Evolutionary conservation across 92 coral and sea anemone genomes (phyloP), one percentile per base, ranked within the genome.

Genomic region (Palythoa grandiflora): DNA sequence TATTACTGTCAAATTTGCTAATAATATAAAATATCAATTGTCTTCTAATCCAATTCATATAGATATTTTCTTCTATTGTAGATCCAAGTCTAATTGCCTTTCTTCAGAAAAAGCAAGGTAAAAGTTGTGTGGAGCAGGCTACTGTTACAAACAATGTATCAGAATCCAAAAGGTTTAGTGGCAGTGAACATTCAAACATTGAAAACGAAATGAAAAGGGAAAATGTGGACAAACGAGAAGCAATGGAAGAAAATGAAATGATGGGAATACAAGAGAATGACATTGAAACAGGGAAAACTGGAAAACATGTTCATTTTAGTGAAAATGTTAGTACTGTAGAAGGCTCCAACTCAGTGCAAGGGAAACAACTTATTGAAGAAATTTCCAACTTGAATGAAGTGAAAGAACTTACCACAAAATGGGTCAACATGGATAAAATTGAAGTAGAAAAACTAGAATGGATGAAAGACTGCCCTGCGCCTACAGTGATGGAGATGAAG

Each of bases 361-460:
- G 7, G 20, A 15, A 47, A 28, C 70, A 51, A 35, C 66, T 83
- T 9, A 84, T 38, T 1, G 59, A 17, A 12, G 74, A 52, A 50
- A 38, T 21, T 48, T 85, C 73, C 19, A 28, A 68, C 5, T 71
- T 80, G 39, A 71, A 71, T 9, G 89, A 77, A 59, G 92, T 85
- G 38, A 87, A 90, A 66, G 84, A 94, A 17, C 78, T 92, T 65
- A 76, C 96, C 6, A 87, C 79, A 53, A 89, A 93, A 38, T 95
- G 98, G 99, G 83, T 97, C 86, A 95, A 97, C 90, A 97, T 97
- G 99, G 96, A 92, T 75, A 89, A 88, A 1, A 79, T 95, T 78
- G 99, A 97, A 78, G 68, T 87, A 3, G 95, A 97, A 37, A 97
- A 97, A 79, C 92, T 97, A 76, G 96, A 95, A 77, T 97, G 99